Evolutionary conservation across 1,140 invertebrate species (phyloP).

Genomic region (Plutomurus gul): DNA sequence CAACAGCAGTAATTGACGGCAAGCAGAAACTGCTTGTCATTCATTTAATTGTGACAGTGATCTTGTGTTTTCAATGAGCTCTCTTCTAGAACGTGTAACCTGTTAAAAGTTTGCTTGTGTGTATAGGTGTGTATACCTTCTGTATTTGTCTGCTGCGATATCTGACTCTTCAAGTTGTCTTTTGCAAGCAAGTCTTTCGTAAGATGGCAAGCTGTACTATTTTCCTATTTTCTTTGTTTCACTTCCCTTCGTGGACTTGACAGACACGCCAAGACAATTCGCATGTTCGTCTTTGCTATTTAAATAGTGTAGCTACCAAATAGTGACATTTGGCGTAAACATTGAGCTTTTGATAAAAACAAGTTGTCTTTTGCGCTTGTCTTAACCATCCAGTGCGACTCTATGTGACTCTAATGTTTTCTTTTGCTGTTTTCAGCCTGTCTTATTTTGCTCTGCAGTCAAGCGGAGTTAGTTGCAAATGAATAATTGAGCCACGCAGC

Average conservation of each 20-base stretch:
- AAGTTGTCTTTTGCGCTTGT: background rate
- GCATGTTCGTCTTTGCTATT: background rate
- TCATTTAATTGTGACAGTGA: conserved; percentile 5
- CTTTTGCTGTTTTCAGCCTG: background rate
- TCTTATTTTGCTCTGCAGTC: background rate
- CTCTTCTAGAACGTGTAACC: background rate
- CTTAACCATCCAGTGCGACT: background rate
- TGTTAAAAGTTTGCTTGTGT: no score
- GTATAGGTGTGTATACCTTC: no score
- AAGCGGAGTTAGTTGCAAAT: background rate
- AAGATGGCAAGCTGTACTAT: no score
- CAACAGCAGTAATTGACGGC: background rate
- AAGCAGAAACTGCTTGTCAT: conserved; percentile 20
- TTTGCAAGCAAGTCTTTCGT: no score
- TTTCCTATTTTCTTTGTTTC: no score
- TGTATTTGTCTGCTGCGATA: no score
- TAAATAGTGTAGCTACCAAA: background rate
- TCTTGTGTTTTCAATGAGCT: background rate
- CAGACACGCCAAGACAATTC: background rate
- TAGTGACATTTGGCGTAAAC: background rate
- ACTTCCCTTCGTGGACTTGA: background rate
- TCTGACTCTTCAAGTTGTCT: no score
- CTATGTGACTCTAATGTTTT: background rate
- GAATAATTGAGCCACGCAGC: conserved; percentile 14
- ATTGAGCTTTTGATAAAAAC: background rate